Conservation (phyloP, 2,888 invertebrate species). For the Drosophila tanythrix region DNA sequence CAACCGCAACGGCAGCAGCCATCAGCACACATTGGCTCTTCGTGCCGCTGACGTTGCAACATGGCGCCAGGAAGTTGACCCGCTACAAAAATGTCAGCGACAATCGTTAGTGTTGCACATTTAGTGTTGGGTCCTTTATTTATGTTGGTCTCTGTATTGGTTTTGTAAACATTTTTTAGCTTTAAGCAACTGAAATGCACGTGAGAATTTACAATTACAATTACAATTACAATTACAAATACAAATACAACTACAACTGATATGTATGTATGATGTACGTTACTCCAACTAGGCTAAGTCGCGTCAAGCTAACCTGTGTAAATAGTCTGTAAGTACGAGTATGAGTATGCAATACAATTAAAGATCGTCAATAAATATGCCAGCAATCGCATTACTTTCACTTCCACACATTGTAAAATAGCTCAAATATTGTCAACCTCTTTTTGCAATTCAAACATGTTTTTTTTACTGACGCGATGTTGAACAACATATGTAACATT, state of each 20-base stretch:
- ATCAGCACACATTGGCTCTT: conserved; percentile 53
- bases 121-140: conserved; percentile 21
- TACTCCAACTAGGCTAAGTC: conserved; percentile 46
- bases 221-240: conserved; percentile 36
- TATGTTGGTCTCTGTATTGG: conserved; percentile 17
- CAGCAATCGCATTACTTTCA: conserved; percentile 22
- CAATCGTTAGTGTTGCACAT: conserved; percentile 20
- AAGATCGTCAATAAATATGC: conserved; percentile 69
- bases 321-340: conserved; percentile 64
- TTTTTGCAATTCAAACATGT: background rate
- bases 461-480: background rate
- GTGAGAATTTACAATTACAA: conserved; percentile 71
- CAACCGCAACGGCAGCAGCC: conserved; percentile 66
- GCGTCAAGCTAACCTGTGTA: conserved; percentile 61
- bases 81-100: conserved; percentile 60
- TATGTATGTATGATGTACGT: conserved; percentile 44
- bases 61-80: conserved; percentile 70
- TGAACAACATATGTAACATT: background rate
- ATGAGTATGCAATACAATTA: conserved; percentile 58
- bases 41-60: conserved; percentile 71
- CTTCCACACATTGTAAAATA: conserved; percentile 7
- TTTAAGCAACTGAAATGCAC: conserved; percentile 81
- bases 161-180: conserved; percentile 68
- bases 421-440: background rate
- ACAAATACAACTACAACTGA: conserved; percentile 25